Percentiles rank a stretch among this genome's conserved stretches.
Conservation (phyloP, 2,888 invertebrate species). For the Pachliopta kotzebuea region DNA sequence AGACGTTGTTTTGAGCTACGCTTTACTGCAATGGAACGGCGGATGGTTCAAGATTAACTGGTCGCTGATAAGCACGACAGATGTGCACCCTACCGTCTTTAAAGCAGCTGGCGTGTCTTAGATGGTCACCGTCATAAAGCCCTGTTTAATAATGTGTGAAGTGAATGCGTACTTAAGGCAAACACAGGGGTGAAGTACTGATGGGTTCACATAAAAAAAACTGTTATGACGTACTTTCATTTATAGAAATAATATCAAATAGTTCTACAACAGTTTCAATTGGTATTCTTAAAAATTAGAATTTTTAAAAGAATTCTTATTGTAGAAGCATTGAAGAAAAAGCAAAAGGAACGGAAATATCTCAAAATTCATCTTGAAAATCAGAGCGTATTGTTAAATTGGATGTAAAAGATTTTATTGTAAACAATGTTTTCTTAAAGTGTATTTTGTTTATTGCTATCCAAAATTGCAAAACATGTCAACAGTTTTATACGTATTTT, state of each 20-base stretch:
- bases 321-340: too few relatives aligned
- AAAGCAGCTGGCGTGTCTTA: constrained; percentile 32
- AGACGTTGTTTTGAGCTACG: background rate
- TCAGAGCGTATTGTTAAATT: too few relatives aligned
- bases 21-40: background rate
- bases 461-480: too few relatives aligned
- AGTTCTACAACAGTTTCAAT: background rate
- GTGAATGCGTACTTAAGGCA: constrained; percentile 6
- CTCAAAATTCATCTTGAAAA: too few relatives aligned
- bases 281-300: background rate
- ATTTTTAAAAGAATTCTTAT: too few relatives aligned
- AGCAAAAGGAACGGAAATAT: too few relatives aligned
- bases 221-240: background rate
- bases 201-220: background rate
- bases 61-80: constrained; percentile 32
- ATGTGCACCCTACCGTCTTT: constrained; percentile 32
- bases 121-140: constrained; percentile 21
- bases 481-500: too few relatives aligned
- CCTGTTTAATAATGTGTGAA: constrained; percentile 18
- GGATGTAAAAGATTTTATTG: too few relatives aligned
- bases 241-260: background rate
- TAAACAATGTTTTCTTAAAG: too few relatives aligned
- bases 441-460: too few relatives aligned
- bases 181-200: constrained; percentile 4
- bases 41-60: constrained; percentile 22